phyloP scores from a whole-genome alignment of 2,888 invertebrate genomes.

The Drosophila prostipennis region DNA sequence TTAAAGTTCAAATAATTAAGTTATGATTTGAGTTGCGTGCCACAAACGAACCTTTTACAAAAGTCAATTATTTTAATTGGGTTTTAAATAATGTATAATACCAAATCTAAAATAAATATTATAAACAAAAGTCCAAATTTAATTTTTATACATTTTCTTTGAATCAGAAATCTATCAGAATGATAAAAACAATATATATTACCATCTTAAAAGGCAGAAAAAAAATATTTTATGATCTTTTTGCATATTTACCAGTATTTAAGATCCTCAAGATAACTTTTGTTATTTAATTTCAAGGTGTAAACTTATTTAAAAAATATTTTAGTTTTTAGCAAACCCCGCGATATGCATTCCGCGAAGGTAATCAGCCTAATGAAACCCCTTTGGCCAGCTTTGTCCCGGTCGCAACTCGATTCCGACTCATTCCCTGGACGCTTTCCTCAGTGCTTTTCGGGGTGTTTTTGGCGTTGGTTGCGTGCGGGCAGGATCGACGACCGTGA shows the following conservation, averaged over 20 bases:
- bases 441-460: slow-evolving; percentile 35
- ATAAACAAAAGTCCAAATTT: background rate
- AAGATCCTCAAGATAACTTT: background rate
- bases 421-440: slow-evolving; percentile 7
- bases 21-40: background rate
- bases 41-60: background rate
- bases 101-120: background rate
- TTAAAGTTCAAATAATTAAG: background rate
- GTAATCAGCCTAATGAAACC: slow-evolving; percentile 12
- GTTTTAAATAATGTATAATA: background rate
- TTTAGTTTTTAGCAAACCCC: background rate
- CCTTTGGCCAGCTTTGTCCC: slow-evolving; percentile 23
- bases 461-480: slow-evolving; percentile 46
- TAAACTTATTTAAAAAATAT: background rate
- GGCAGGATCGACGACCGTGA: slow-evolving; percentile 81
- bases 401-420: slow-evolving; percentile 1
- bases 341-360: slow-evolving; percentile 3
- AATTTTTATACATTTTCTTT: background rate
- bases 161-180: too few relatives aligned
- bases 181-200: too few relatives aligned
- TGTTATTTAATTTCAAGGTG: background rate
- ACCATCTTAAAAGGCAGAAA: too few relatives aligned
- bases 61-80: background rate
- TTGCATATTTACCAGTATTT: background rate
- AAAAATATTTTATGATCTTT: background rate